Conservation (phyloP, 2,113 vertebrate genomes). For the Stomatorhinus ivindoensis region DNA sequence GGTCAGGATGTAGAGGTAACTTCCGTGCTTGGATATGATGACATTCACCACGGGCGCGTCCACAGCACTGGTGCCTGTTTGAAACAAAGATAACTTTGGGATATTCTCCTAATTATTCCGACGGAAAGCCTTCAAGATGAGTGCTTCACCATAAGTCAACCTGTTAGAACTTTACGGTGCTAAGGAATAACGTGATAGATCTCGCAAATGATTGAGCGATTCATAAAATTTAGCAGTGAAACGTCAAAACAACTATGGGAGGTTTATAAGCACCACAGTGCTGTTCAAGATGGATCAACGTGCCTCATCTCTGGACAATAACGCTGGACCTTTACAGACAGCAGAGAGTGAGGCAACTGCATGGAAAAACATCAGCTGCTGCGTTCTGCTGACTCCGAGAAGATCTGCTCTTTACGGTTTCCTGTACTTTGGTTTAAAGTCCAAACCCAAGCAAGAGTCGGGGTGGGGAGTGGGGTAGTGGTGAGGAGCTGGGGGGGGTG, state of each 20-base stretch:
- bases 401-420: neutral
- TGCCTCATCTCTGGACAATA: neutral
- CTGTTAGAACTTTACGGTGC: neutral
- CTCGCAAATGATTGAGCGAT: neutral
- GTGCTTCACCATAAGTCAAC: neutral
- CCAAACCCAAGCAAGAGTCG: neutral
- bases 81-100: neutral
- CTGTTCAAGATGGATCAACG: neutral
- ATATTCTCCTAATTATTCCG: neutral
- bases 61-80: slow-evolving; percentile 59
- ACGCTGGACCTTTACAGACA: neutral
- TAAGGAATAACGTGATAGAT: neutral
- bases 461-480: neutral
- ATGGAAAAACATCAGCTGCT: neutral
- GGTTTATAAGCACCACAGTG: neutral
- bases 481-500: slow-evolving; percentile 9
- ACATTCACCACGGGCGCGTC: slow-evolving; percentile 75
- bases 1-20: slow-evolving; percentile 83
- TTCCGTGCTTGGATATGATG: slow-evolving; percentile 75
- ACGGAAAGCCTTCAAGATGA: neutral
- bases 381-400: neutral
- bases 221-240: neutral
- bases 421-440: slow-evolving; percentile 25
- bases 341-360: neutral
- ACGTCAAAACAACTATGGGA: neutral